Percentiles rank a stretch among this genome's conserved stretches.
These are phyloP conservation scores for Siderastrea radians DNA, from an alignment of 92 coral and sea anemone species.

Conservation along the genomic window DNA sequence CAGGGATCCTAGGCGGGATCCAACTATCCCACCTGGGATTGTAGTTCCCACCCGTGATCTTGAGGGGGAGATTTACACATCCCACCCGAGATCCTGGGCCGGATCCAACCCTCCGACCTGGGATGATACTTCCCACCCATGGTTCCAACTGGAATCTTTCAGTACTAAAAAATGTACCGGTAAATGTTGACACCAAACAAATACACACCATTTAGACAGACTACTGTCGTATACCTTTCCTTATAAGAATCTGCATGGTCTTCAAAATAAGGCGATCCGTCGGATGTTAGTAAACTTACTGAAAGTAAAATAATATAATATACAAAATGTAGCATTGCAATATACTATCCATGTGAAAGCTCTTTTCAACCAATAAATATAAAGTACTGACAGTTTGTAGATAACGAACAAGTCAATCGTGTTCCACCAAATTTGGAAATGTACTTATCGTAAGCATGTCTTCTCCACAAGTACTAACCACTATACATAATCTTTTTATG, in stretches of 20 bases:
- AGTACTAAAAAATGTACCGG: no score
- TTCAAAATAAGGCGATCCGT: no score
- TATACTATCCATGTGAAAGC: neutral
- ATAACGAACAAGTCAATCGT: constrained; percentile 27
- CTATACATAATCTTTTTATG: constrained; percentile 28
- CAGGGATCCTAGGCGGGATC: neutral
- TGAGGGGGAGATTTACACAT: neutral
- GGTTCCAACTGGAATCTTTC: no score
- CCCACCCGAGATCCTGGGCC: neutral
- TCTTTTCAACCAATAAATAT: neutral
- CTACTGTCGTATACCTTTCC: no score
- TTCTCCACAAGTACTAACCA: constrained; percentile 17
- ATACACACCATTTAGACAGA: neutral
- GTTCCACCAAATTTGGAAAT: constrained; percentile 54
- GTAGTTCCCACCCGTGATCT: neutral
- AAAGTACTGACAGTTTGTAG: neutral
- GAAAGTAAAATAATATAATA: no score
- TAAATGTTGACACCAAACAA: neutral
- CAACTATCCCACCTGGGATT: neutral
- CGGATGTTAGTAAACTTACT: no score
- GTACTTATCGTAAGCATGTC: constrained; percentile 6
- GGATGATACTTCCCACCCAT: neutral
- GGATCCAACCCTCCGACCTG: no score
- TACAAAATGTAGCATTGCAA: neutral
- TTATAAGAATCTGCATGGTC: no score